Conservation (phyloP, 2,797 vertebrate genomes). For the Mus minutoides region DNA sequence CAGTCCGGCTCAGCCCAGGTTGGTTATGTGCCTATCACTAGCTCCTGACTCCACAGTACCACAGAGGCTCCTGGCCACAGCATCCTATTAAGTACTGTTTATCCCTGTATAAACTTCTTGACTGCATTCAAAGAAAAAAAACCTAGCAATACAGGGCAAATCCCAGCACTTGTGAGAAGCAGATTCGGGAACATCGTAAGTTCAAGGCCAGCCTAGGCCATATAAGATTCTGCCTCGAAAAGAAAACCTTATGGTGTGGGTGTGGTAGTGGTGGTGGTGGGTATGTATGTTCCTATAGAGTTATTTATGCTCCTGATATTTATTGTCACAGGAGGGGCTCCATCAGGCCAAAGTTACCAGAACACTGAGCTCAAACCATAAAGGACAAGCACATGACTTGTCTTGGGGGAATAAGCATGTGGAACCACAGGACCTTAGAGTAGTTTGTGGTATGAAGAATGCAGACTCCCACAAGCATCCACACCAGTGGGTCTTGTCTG, state of each 20-base stretch:
- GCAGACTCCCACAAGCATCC: neutral
- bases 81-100: neutral
- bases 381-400: neutral
- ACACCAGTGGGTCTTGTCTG: neutral
- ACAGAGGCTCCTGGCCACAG: neutral
- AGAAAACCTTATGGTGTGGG: neutral
- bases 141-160: neutral
- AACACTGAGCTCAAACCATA: neutral
- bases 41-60: neutral
- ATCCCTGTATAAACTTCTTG: neutral
- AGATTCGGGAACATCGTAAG: neutral
- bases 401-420: neutral
- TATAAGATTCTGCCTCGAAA: neutral
- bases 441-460: neutral
- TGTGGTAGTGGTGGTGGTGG: too few relatives aligned
- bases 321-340: neutral
- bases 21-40: neutral
- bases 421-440: neutral
- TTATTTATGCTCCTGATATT: neutral
- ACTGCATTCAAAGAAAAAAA: neutral
- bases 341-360: neutral
- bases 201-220: neutral
- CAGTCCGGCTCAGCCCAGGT: neutral
- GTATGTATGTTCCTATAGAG: neutral
- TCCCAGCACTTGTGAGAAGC: neutral